Evolutionary conservation across 2,113 vertebrate species (phyloP).

Genomic region (Ovis canadensis): DNA sequence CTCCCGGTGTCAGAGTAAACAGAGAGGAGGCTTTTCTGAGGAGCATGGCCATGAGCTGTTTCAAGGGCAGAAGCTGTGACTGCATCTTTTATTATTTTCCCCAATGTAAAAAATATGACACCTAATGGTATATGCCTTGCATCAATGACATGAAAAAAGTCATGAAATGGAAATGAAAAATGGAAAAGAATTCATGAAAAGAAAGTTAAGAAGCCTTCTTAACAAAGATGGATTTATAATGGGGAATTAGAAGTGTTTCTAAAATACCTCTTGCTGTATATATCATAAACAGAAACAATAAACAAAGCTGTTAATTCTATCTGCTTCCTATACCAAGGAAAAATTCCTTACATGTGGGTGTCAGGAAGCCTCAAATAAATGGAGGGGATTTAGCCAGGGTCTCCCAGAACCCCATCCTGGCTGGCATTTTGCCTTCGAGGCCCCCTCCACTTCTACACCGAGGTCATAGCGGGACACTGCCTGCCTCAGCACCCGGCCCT

Average conservation of each 20-base stretch:
- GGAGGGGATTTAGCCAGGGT: neutral
- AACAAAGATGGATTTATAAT: neutral
- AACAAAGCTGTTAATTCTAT: neutral
- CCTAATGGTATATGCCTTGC: neutral
- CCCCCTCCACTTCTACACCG: neutral
- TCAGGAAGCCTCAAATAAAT: neutral
- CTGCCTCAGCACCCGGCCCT: neutral
- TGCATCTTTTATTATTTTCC: neutral
- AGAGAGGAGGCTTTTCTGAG: neutral
- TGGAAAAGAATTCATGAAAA: neutral
- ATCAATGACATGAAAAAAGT: neutral
- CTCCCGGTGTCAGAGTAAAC: neutral
- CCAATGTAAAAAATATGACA: neutral
- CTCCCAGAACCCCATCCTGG: neutral
- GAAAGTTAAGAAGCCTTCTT: neutral
- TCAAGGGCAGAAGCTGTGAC: neutral
- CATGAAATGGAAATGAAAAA: neutral
- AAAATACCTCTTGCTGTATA: neutral
- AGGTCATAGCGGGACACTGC: neutral
- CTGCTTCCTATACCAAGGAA: neutral
- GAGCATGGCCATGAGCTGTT: neutral
- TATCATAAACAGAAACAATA: constrained; percentile 1
- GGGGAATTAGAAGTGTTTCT: neutral
- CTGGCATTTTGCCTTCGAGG: neutral
- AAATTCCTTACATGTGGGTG: neutral